Conservation (phyloP, 2,888 invertebrate species). For the Panopea generosa region DNA sequence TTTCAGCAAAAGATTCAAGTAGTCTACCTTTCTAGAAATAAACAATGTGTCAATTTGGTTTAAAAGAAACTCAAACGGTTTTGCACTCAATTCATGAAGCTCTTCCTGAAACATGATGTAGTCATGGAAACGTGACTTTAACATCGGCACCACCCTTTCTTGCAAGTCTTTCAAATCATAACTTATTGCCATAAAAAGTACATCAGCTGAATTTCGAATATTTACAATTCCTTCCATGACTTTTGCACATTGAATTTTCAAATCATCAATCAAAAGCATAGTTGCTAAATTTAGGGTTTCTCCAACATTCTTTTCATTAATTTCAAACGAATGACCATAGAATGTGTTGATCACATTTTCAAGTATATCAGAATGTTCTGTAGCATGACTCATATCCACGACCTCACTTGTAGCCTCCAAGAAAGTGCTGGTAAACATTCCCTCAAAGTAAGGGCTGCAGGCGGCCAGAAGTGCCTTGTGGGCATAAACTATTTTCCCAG, state of each 20-base stretch:
- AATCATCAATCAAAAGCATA: constrained; percentile 37
- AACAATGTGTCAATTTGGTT: constrained; percentile 7
- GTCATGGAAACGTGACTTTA: constrained; percentile 40
- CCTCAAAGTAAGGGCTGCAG: constrained; percentile 38
- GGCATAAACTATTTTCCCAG: constrained; percentile 25
- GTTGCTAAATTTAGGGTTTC: constrained; percentile 38
- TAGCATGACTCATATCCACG: constrained; percentile 31
- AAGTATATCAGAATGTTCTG: constrained; percentile 29
- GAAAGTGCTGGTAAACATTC: constrained; percentile 45
- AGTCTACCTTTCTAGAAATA: constrained; percentile 22
- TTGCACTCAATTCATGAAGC: constrained; percentile 4
- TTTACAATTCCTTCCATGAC: constrained; percentile 19
- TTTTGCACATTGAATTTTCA: constrained; percentile 19
- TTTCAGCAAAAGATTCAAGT: constrained; percentile 24
- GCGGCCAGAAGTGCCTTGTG: constrained; percentile 35
- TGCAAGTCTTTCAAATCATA: constrained; percentile 20
- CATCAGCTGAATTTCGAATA: constrained; percentile 10
- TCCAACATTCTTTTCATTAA: constrained; percentile 31
- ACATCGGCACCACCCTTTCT: constrained; percentile 26
- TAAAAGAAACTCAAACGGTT: constrained; percentile 19
- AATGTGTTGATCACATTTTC: constrained; percentile 40
- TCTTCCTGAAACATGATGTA: constrained; percentile 38
- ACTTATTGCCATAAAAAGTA: constrained; percentile 24
- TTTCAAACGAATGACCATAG: constrained; percentile 39
- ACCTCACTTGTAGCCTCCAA: constrained; percentile 36